phyloP scores from a whole-genome alignment of 2,797 vertebrate species.

The Anomalospiza imberbis region DNA sequence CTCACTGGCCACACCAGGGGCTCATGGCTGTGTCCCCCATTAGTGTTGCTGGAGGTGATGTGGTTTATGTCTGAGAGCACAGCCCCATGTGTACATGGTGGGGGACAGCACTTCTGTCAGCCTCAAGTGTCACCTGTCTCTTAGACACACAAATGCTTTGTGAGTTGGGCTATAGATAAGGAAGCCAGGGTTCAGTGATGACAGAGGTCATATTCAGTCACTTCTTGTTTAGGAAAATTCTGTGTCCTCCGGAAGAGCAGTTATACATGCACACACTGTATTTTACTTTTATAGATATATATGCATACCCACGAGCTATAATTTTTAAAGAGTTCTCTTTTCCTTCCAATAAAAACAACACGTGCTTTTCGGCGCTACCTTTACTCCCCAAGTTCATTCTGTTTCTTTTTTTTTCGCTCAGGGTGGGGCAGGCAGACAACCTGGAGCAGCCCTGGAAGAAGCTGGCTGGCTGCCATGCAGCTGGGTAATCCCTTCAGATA shows the following conservation, averaged over 20 bases:
- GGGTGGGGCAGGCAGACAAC: constrained; percentile 16
- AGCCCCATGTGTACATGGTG: rapidly evolving
- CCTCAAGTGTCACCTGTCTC: background rate
- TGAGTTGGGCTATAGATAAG: background rate
- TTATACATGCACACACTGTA: background rate
- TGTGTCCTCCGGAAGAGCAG: background rate
- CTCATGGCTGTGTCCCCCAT: rapidly evolving
- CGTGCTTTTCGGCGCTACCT: background rate
- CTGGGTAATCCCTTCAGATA: constrained; percentile 57
- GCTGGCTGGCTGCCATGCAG: constrained; percentile 50
- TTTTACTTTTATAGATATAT: background rate
- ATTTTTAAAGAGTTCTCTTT: constrained; percentile 35
- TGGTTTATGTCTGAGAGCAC: background rate
- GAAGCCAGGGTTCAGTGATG: background rate
- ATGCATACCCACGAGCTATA: background rate
- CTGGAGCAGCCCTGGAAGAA: constrained; percentile 25
- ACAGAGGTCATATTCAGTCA: background rate
- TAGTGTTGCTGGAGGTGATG: background rate
- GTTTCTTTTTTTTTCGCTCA: background rate
- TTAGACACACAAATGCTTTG: background rate
- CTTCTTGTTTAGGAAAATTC: background rate
- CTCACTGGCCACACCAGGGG: rapidly evolving
- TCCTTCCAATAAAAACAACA: constrained; percentile 35
- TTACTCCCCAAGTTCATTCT: constrained; percentile 1
- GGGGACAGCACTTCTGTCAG: background rate